A percentile compares a stretch with the other conserved stretches of the same genome.
Conservation (phyloP, 2,888 invertebrate species). For the Slavum lentiscoides region DNA sequence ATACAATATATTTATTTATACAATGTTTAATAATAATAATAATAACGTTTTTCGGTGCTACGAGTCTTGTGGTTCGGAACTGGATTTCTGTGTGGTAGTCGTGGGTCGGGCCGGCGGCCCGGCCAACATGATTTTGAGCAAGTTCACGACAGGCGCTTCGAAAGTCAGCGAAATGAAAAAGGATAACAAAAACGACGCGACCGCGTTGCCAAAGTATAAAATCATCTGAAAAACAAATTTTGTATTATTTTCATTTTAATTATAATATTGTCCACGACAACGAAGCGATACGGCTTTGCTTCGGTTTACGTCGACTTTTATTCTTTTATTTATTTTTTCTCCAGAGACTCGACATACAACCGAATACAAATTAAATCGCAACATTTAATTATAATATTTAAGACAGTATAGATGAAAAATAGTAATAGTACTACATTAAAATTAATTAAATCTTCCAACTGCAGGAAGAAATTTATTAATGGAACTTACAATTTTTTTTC, state of each 20-base stretch:
- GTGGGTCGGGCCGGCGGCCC: conserved; percentile 53
- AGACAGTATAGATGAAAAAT: too few species aligned
- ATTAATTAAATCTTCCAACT: too few species aligned
- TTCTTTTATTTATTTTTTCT: too few species aligned
- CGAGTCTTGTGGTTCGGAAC: conserved; percentile 50
- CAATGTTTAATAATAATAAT: conserved; percentile 12
- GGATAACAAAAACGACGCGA: conserved; percentile 74
- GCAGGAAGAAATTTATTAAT: too few species aligned
- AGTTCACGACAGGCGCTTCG: conserved; percentile 79
- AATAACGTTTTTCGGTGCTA: conserved; percentile 1
- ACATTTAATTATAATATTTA: too few species aligned
- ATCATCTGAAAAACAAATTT: conserved; percentile 63
- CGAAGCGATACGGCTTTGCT: too few species aligned
- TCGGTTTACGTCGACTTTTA: too few species aligned
- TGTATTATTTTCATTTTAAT: background rate
- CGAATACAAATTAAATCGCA: too few species aligned
- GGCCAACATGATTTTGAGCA: conserved; percentile 70
- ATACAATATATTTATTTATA: conserved; percentile 1
- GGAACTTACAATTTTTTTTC: too few species aligned
- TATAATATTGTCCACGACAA: too few species aligned
- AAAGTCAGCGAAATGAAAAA: conserved; percentile 77
- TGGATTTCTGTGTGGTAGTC: conserved; percentile 21
- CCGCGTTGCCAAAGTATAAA: conserved; percentile 76
- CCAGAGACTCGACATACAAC: too few species aligned
- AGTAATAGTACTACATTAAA: too few species aligned